Evolutionary conservation across 2,113 vertebrate species (phyloP).

Genomic region (Ctenomys sociabilis): DNA sequence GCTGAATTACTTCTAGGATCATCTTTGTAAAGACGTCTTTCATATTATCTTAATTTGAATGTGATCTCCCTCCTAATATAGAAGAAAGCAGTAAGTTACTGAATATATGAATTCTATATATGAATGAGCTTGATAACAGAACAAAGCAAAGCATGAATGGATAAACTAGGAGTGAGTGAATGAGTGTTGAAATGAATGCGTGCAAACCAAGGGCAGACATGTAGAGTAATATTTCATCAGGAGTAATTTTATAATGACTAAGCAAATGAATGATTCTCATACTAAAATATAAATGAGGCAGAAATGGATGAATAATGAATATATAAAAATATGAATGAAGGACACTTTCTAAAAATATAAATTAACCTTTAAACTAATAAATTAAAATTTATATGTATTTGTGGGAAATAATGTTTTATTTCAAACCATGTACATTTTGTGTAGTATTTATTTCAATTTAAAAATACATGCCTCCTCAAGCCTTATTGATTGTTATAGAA

Average conservation of each 20-base stretch:
- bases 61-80: background rate
- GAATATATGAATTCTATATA: background rate
- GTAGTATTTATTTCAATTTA: background rate
- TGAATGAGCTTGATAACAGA: background rate
- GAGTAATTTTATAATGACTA: constrained; percentile 9
- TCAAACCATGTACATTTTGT: background rate
- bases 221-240: background rate
- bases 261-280: constrained; percentile 5
- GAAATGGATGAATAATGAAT: background rate
- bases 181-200: background rate
- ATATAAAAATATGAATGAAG: background rate
- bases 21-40: background rate
- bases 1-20: background rate
- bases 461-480: background rate
- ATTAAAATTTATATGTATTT: background rate
- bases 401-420: background rate
- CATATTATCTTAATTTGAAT: background rate
- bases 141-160: constrained; percentile 3
- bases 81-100: background rate
- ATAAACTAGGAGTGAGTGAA: background rate
- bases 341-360: background rate
- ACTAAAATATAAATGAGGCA: constrained; percentile 3
- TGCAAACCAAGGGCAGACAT: background rate
- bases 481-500: background rate
- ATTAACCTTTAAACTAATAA: background rate